These are phyloP conservation scores for Pteropus alecto DNA, from an alignment of 2,113 vertebrate genomes.

Conservation along the genomic window DNA sequence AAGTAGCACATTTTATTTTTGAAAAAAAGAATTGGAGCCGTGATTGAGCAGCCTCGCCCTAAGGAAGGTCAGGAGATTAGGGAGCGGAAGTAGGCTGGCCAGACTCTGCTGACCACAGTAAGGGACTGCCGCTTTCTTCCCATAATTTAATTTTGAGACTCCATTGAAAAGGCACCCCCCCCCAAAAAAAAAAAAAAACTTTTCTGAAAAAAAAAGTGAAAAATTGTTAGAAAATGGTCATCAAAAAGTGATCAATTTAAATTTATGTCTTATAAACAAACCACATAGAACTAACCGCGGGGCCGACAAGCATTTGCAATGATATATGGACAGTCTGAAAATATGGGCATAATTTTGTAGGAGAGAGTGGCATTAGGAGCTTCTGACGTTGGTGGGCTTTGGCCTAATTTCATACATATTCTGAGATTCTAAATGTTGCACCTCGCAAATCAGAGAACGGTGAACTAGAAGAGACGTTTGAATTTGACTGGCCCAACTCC, in stretches of 20 bases:
- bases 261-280: conserved; percentile 57
- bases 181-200: not conserved
- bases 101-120: conserved; percentile 55
- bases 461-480: not conserved
- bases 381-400: not conserved
- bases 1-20: conserved; percentile 75
- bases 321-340: conserved; percentile 38
- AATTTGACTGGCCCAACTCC: not conserved
- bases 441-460: not conserved
- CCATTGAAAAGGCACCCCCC: conserved; percentile 53
- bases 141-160: conserved; percentile 56
- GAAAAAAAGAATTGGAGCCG: conserved; percentile 30
- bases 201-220: conserved; percentile 20
- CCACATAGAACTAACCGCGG: conserved; percentile 11
- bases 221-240: conserved; percentile 57
- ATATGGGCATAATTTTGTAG: not conserved
- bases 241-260: conserved; percentile 67
- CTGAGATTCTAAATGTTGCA: not conserved
- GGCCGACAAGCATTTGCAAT: conserved; percentile 1
- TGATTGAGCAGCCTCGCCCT: conserved; percentile 45
- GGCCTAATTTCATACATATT: not conserved
- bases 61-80: conserved; percentile 74
- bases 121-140: conserved; percentile 49
- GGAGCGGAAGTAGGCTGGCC: conserved; percentile 68
- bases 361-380: not conserved